phyloP scores from a whole-genome alignment of 2,113 vertebrate genomes.

The Nanorana parkeri region DNA sequence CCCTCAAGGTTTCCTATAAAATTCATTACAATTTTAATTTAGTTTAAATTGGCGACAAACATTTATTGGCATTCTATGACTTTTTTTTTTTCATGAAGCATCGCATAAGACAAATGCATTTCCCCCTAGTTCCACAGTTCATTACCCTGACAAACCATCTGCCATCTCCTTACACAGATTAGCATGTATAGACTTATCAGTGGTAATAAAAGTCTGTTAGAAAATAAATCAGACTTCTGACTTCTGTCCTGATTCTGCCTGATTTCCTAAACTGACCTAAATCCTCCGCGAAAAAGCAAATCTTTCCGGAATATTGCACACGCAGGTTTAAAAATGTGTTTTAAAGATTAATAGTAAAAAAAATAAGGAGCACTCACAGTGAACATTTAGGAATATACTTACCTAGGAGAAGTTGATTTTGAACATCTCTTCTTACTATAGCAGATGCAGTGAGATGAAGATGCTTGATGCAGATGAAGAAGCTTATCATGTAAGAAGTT shows the following conservation, averaged over 20 bases:
- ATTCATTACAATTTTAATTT: background rate
- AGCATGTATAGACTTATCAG: slow-evolving; percentile 34
- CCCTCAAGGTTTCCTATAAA: background rate
- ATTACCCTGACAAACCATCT: slow-evolving; percentile 47
- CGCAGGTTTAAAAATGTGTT: background rate
- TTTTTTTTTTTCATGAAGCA: background rate
- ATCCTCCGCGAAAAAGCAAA: background rate
- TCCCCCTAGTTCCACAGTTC: background rate
- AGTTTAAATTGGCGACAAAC: background rate
- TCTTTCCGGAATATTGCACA: background rate
- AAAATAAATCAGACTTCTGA: slow-evolving; percentile 20
- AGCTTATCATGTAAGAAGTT: slow-evolving; percentile 2
- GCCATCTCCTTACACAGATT: slow-evolving; percentile 18
- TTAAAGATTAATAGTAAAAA: background rate
- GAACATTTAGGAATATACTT: background rate
- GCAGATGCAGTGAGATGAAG: background rate
- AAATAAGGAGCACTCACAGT: background rate
- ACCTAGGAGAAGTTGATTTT: slow-evolving; percentile 14
- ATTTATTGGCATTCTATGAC: background rate
- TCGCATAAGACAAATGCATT: slow-evolving; percentile 29
- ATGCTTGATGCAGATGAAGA: background rate
- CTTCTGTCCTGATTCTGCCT: slow-evolving; percentile 19
- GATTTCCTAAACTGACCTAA: slow-evolving; percentile 22
- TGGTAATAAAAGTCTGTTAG: slow-evolving; percentile 13
- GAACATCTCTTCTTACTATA: background rate